Conservation (phyloP, 2,888 invertebrate species). For the Standfussiana lucernea region DNA sequence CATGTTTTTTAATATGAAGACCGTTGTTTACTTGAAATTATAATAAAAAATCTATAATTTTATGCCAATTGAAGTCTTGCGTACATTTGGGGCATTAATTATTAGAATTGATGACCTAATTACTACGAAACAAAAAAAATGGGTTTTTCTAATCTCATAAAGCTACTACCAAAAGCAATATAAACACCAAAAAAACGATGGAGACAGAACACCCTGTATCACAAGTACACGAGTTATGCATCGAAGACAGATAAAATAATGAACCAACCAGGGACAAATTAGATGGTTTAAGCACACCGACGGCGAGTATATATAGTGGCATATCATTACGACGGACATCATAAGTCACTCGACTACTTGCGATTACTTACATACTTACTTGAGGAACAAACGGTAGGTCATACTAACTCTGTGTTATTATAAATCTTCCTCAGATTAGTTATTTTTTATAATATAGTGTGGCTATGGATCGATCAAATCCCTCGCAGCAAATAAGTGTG, state of each 20-base stretch:
- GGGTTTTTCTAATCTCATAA: not conserved
- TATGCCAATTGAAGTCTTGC: not conserved
- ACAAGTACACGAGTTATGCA: conserved; percentile 75
- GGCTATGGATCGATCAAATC: not conserved
- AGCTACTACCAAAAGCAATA: not conserved
- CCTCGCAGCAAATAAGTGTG: no score
- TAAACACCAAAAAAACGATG: conserved; percentile 13
- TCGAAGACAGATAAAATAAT: conserved; percentile 80
- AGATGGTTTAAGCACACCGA: conserved; percentile 79
- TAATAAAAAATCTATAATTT: not conserved
- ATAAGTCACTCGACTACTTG: conserved; percentile 78
- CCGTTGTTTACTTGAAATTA: not conserved
- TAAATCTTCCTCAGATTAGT: not conserved
- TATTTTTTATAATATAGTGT: not conserved
- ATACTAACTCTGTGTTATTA: conserved; percentile 13
- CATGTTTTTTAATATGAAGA: no score
- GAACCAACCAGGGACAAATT: conserved; percentile 82
- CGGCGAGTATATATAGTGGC: conserved; percentile 82
- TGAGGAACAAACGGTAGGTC: conserved; percentile 75
- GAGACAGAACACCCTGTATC: conserved; percentile 63
- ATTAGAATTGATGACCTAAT: not conserved
- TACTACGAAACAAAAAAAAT: not conserved
- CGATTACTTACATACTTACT: conserved; percentile 69
- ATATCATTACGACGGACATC: conserved; percentile 74
- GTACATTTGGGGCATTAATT: not conserved